Percentiles rank a stretch among this genome's conserved stretches.
These are phyloP conservation scores for Eutolmus rufibarbis DNA, from an alignment of 2,888 invertebrate species.

Conservation along the genomic window DNA sequence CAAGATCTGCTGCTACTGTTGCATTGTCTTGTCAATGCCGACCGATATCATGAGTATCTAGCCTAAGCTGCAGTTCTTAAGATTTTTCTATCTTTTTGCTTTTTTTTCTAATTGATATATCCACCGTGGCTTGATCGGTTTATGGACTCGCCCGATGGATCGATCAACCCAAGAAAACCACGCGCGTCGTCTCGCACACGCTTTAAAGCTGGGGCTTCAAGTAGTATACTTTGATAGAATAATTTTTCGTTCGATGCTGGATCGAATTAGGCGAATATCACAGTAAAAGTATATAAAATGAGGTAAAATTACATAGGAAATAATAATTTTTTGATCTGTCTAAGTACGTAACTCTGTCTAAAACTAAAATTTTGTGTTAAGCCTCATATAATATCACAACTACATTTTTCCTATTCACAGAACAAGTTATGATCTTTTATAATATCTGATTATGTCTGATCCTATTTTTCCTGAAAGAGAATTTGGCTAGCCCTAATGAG, in stretches of 20 bases:
- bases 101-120: constrained; percentile 14
- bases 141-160: background rate
- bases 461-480: no score
- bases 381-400: no score
- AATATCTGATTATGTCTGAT: no score
- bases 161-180: background rate
- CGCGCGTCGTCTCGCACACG: background rate
- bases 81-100: background rate
- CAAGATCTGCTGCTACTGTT: constrained; percentile 3
- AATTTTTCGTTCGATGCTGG: background rate
- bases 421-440: no score
- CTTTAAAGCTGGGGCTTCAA: background rate
- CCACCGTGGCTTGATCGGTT: background rate
- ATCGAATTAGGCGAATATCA: no score
- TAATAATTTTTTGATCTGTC: no score
- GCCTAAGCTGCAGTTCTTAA: background rate
- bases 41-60: constrained; percentile 8
- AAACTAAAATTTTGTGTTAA: no score
- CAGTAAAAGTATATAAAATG: no score
- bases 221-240: background rate
- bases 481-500: no score
- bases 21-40: constrained; percentile 26
- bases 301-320: no score
- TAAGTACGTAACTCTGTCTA: no score
- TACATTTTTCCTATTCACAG: no score